Evolutionary conservation across 2,797 vertebrate species (phyloP).

Genomic region (Telmatherina bonti): DNA sequence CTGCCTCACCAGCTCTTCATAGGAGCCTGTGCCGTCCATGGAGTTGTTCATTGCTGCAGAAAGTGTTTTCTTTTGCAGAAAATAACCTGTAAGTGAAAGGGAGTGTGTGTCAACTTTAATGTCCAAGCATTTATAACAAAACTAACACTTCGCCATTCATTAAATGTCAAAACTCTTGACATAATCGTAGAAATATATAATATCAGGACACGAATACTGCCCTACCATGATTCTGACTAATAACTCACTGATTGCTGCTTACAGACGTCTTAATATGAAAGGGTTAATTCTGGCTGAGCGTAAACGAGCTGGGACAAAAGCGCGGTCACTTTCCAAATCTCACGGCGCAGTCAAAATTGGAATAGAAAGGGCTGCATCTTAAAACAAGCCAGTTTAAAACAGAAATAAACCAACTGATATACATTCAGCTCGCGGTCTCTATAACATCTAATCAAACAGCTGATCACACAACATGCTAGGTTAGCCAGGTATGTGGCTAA

Average conservation of each 20-base stretch:
- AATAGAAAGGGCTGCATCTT: slow-evolving; percentile 9
- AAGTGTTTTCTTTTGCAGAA: slow-evolving; percentile 18
- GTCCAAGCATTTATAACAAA: not conserved
- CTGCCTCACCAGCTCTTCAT: slow-evolving; percentile 96
- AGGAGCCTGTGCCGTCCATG: slow-evolving; percentile 94
- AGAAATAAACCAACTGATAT: not conserved
- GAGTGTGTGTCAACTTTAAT: not conserved
- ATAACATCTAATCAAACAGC: slow-evolving; percentile 24
- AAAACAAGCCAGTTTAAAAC: not conserved
- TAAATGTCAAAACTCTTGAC: not conserved
- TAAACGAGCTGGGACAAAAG: slow-evolving; percentile 77
- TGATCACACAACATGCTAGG: slow-evolving; percentile 67
- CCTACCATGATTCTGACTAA: not conserved
- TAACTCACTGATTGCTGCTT: not conserved
- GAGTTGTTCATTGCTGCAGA: slow-evolving; percentile 92
- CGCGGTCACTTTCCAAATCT: slow-evolving; percentile 81
- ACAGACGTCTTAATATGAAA: slow-evolving; percentile 64
- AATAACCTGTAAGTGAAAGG: slow-evolving; percentile 25
- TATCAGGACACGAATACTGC: not conserved
- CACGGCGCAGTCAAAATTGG: slow-evolving; percentile 39
- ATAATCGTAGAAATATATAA: no score
- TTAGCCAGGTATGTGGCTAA: slow-evolving; percentile 62
- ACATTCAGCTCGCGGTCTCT: not conserved
- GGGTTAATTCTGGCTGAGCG: slow-evolving; percentile 75
- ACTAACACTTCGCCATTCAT: not conserved